Conservation (phyloP, 2,113 vertebrate species). For the Echinops telfairi region DNA sequence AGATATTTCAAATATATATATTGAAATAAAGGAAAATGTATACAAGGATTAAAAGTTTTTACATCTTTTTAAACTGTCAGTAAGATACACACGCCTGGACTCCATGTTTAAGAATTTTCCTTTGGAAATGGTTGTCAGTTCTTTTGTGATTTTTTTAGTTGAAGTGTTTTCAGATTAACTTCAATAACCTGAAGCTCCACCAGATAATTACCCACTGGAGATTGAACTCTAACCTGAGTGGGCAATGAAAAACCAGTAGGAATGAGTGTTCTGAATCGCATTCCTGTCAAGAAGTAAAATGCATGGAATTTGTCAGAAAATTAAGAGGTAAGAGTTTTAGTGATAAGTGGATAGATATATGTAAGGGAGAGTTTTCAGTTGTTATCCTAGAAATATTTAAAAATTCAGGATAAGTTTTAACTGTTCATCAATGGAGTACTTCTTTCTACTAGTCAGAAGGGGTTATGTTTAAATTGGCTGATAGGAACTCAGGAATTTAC, state of each 20-base stretch:
- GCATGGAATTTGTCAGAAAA: not conserved
- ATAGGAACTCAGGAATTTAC: not conserved
- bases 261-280: not conserved
- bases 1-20: not conserved
- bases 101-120: not conserved
- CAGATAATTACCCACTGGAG: not conserved
- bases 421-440: not conserved
- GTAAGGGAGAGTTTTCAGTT: not conserved
- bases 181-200: not conserved
- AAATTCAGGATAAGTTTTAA: not conserved
- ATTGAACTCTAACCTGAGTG: not conserved
- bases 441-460: not conserved
- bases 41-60: not conserved
- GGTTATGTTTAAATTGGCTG: not conserved
- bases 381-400: not conserved
- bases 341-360: not conserved
- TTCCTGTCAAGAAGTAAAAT: not conserved
- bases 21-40: conserved; percentile 33
- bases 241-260: not conserved
- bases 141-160: not conserved
- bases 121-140: not conserved
- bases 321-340: not conserved
- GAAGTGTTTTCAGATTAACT: not conserved
- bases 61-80: not conserved
- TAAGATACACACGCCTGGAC: conserved; percentile 8